These are phyloP conservation scores for Daphoenositta chrysoptera DNA, from an alignment of 2,113 vertebrate species.

Conservation along the genomic window DNA sequence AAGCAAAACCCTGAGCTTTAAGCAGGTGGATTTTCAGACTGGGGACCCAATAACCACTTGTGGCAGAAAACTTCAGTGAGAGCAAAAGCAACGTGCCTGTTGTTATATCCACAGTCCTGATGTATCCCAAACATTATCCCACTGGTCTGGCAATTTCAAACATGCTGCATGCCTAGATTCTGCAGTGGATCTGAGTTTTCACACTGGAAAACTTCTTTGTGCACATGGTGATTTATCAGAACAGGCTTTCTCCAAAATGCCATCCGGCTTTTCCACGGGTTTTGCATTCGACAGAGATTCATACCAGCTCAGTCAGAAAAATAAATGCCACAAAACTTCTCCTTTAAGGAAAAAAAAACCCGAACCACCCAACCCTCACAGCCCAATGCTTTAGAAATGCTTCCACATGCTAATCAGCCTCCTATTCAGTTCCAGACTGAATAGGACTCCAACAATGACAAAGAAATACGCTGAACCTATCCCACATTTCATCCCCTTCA, in stretches of 20 bases:
- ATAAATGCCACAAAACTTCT: slow-evolving; percentile 66
- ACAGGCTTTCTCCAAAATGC: neutral
- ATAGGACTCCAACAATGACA: slow-evolving; percentile 74
- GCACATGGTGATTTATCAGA: slow-evolving; percentile 2
- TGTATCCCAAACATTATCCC: neutral
- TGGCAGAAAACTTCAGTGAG: neutral
- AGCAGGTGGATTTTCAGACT: slow-evolving; percentile 36
- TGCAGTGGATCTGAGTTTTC: neutral
- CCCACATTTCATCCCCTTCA: slow-evolving; percentile 61
- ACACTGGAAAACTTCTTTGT: neutral
- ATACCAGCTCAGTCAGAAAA: slow-evolving; percentile 44
- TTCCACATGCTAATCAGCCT: slow-evolving; percentile 77
- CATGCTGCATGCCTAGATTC: neutral
- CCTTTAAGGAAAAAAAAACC: slow-evolving; percentile 57
- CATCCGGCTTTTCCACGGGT: slow-evolving; percentile 28
- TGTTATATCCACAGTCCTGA: neutral
- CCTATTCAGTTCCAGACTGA: slow-evolving; percentile 75
- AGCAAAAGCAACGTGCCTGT: neutral
- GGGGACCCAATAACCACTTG: neutral
- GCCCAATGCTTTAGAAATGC: slow-evolving; percentile 67
- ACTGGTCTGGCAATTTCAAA: neutral
- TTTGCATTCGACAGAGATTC: slow-evolving; percentile 61
- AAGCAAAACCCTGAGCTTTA: neutral
- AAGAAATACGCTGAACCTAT: slow-evolving; percentile 70
- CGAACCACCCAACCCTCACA: slow-evolving; percentile 3